Evolutionary conservation across 2,113 vertebrate genomes (phyloP).

Genomic region (Ifrita kowaldi): DNA sequence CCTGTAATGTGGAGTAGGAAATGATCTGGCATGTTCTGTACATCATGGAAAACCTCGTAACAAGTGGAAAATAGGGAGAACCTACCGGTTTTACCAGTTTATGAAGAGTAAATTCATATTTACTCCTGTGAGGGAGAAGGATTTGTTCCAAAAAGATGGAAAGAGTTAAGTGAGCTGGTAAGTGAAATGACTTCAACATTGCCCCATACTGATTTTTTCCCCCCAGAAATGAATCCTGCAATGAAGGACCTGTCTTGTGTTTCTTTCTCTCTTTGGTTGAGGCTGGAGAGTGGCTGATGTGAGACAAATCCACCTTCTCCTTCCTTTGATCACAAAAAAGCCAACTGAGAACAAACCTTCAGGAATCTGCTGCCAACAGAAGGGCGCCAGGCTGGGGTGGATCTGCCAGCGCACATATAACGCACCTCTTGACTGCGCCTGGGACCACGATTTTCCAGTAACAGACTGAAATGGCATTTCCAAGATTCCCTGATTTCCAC

Average conservation of each 20-base stretch:
- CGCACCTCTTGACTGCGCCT: fast-evolving
- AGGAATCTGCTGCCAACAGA: neutral
- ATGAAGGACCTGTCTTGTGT: neutral
- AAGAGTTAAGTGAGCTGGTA: neutral
- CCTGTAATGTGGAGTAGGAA: neutral
- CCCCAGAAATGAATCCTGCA: neutral
- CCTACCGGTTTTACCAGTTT: neutral
- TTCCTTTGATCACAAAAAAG: neutral
- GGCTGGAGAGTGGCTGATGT: neutral
- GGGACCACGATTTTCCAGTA: neutral
- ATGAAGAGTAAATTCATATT: neutral
- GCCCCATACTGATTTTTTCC: neutral
- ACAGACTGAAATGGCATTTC: neutral
- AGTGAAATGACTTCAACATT: neutral
- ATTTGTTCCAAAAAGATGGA: neutral
- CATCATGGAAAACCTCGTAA: neutral
- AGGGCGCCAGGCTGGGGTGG: neutral
- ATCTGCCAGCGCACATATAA: neutral
- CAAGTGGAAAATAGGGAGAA: neutral
- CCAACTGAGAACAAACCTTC: neutral
- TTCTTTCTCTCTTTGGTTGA: neutral
- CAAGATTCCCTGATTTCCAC: neutral
- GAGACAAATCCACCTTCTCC: neutral
- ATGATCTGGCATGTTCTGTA: neutral
- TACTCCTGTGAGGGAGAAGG: neutral